Evolutionary conservation across 2,113 vertebrate genomes (phyloP), one percentile per base, ranked within the genome.

Genomic region (Proteles cristata): DNA sequence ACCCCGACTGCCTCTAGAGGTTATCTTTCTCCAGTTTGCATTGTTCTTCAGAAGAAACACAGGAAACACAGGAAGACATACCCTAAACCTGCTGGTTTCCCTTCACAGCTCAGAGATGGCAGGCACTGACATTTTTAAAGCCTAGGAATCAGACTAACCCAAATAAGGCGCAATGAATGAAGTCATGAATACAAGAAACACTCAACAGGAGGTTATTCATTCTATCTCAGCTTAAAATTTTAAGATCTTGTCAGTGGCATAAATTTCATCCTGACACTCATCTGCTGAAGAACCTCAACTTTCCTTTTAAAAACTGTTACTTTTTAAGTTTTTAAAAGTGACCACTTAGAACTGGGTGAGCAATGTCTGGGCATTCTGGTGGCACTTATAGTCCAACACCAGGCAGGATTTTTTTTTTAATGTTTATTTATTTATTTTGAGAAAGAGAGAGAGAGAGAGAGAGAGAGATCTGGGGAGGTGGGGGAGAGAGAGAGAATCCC

Each of bases 21-120:
- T 90, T 96, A 92, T 96, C 96, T 82, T 96, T 90, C 92, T 85
- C 45, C 39, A 88, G 4, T 84, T 92, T 28, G 53, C 79, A 96
- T 88, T 97, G 97, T 97, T 96, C 45, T 61, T 94, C 65, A 68
- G 87, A 73, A 93, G 96, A 98, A 97, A 93, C 48, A 61, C 95
- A 82, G 90, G 97, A 96, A 98, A 91, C 73, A 80, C 93, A 97
- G 97, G 97, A 97, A 98, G 96, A 92, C 93, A 76, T 71, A 80
- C 92, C 91, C 83, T 48, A 11, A 65, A 95, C 96, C 94, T 74
- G 79, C 71, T 0, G 0, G 35, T 73, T 95, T 96, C 93, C 93
- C 93, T 93, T 92, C 90, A 28, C 82, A 68, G 61, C 58, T 79
- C 35, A 17, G 58, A 80, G 50, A 33, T 71, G 76, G 23, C 23